Conservation (phyloP, 92 coral and sea anemone genomes). For the Palythoa heliodiscus region DNA sequence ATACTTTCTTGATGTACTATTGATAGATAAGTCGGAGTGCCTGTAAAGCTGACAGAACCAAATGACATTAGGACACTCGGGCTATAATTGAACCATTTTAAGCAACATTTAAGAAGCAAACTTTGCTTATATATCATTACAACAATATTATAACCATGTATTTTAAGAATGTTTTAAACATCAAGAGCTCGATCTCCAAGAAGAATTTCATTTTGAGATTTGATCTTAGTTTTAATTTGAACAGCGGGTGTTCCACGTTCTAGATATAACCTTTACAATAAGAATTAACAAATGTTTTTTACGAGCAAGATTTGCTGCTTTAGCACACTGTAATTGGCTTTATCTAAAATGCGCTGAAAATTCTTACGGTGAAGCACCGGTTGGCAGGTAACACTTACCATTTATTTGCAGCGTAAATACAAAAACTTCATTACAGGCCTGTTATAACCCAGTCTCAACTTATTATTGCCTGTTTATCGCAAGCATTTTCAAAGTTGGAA, state of each 20-base stretch:
- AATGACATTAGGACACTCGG: not conserved
- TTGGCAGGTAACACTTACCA: constrained; percentile 37
- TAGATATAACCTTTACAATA: constrained; percentile 17
- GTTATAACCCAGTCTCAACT: not conserved
- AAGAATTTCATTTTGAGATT: constrained; percentile 6
- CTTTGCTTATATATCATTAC: constrained; percentile 19
- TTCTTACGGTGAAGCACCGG: constrained; percentile 2
- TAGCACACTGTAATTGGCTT: constrained; percentile 33
- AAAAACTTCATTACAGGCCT: constrained; percentile 35
- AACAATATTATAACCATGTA: not conserved
- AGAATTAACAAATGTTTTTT: constrained; percentile 15
- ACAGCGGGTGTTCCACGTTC: constrained; percentile 14
- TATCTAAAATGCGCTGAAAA: constrained; percentile 5
- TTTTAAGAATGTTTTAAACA: not conserved
- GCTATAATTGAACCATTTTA: constrained; percentile 22
- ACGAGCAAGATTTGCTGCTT: constrained; percentile 34
- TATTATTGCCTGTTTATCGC: not conserved
- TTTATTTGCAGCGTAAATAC: constrained; percentile 44
- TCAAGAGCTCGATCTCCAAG: constrained; percentile 15
- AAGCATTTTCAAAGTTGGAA: not conserved
- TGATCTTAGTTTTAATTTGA: not conserved
- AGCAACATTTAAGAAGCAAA: constrained; percentile 34
- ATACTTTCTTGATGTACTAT: too few relatives aligned
- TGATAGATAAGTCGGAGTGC: not conserved
- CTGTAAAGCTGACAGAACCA: not conserved